Evolutionary conservation across 2,797 vertebrate species (phyloP), one percentile per base, ranked within the genome.

Genomic region (Rhynchonycteris naso): DNA sequence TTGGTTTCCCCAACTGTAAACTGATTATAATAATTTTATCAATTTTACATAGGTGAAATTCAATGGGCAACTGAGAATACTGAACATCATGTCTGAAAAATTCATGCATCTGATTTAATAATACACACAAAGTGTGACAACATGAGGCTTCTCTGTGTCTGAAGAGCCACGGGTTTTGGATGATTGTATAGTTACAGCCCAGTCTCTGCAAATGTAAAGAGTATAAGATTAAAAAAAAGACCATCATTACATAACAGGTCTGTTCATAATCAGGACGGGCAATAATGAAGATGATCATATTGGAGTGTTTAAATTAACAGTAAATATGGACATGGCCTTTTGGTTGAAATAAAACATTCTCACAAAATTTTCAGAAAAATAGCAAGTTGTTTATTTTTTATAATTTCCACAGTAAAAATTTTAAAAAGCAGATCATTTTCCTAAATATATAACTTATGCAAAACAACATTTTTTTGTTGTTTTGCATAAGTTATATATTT

Each of bases 381-480:
- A 90, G 28, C 4, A 56, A 89, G 43, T 58, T 11, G 0, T n/a
- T 83, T 80, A 13, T 24, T 9, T 79, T 65, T 59, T 22, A 5
- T 21, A 58, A 80, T 90, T 83, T 89, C 75, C 65, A 38, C 38
- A 13, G 4, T 38, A 7, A 92, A 24, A 26, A 7, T 71, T 52
- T 63, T 18, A 47, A 30, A 54, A 54, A 47, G 9, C 10, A 18
- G 33, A 58, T 69, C 16, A 78, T 82, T 88, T 90, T 50, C 22
- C 14, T 72, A 26, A 38, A 7, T 12, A 35, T 35, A 50, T 66
- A 59, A 84, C 16, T 88, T 12, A 76, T 61, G 38, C 26, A 85
- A 33, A 86, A 79, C 21, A 81, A 35, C 33, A 85, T 94, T 84
- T n/a, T n/a, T n/a, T n/a, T n/a, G n/a, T n/a, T n/a, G n/a, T n/a